These are phyloP conservation scores for Xiphorhynchus elegans DNA, from an alignment of 2,113 vertebrate genomes.

Conservation along the genomic window DNA sequence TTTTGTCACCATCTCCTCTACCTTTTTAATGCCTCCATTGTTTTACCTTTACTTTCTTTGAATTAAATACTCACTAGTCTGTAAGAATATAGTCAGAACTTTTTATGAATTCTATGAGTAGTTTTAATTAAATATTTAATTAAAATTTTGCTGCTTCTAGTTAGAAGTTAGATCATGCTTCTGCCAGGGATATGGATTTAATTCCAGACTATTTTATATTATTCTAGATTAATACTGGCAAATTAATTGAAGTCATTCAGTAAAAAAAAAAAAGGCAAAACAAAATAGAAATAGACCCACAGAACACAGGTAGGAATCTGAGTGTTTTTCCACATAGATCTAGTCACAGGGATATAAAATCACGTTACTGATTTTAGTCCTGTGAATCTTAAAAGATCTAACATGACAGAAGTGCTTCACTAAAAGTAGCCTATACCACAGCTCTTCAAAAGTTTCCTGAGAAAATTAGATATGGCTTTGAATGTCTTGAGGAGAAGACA, in stretches of 20 bases:
- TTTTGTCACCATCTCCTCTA: not conserved
- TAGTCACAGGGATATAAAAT: not conserved
- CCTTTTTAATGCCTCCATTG: not conserved
- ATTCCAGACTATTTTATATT: not conserved
- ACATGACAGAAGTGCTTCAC: not conserved
- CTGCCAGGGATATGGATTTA: not conserved
- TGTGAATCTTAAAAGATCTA: not conserved
- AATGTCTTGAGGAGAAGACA: not conserved
- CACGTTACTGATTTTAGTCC: not conserved
- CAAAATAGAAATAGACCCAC: not conserved
- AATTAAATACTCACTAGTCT: not conserved
- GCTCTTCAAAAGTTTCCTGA: not conserved
- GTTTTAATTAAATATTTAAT: not conserved
- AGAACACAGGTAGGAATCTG: not conserved
- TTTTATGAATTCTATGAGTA: not conserved
- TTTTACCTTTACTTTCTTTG: not conserved
- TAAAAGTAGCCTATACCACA: not conserved
- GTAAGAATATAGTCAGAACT: not conserved
- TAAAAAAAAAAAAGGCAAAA: not conserved
- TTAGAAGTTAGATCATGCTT: not conserved
- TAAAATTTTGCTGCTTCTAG: not conserved
- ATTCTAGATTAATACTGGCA: not conserved
- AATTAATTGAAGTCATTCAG: not conserved
- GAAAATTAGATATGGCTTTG: not conserved
- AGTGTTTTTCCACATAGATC: not conserved